Evolutionary conservation across 2,888 invertebrate species (phyloP).

Genomic region (Danaus chrysippus): DNA sequence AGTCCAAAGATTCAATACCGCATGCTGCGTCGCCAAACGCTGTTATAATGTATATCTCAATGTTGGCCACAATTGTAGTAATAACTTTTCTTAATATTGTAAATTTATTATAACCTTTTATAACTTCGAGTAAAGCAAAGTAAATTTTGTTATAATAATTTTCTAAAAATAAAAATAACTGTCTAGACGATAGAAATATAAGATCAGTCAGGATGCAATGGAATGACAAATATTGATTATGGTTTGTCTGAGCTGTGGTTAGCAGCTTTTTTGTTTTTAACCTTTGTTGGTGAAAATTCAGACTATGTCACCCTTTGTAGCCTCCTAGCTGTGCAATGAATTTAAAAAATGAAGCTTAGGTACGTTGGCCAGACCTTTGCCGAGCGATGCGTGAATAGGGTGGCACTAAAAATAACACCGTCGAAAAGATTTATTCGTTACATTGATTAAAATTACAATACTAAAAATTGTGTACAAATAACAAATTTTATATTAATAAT

Average conservation of each 20-base stretch:
- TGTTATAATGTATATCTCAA: slow-evolving; percentile 7
- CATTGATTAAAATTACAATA: not conserved
- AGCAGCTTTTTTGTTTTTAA: too few species aligned
- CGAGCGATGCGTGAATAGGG: not conserved
- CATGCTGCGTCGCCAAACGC: slow-evolving; percentile 17
- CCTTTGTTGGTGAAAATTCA: not conserved
- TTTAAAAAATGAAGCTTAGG: too few species aligned
- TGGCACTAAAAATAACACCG: not conserved
- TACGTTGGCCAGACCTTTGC: not conserved
- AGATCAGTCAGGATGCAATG: too few species aligned
- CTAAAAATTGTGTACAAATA: not conserved
- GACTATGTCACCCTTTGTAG: not conserved
- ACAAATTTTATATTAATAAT: too few species aligned
- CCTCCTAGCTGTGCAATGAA: not conserved
- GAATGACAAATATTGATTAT: too few species aligned
- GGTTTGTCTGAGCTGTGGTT: too few species aligned
- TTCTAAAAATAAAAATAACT: too few species aligned
- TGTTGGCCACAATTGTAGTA: slow-evolving; percentile 13
- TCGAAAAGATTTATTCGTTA: not conserved
- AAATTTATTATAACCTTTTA: slow-evolving; percentile 7
- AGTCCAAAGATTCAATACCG: slow-evolving; percentile 21
- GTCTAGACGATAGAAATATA: too few species aligned
- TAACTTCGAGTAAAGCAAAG: not conserved
- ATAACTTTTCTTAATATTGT: slow-evolving; percentile 5
- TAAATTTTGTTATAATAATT: not conserved